Evolutionary conservation across 2,113 vertebrate species (phyloP), one percentile per base, ranked within the genome.

Genomic region (Dipodomys ordii): DNA sequence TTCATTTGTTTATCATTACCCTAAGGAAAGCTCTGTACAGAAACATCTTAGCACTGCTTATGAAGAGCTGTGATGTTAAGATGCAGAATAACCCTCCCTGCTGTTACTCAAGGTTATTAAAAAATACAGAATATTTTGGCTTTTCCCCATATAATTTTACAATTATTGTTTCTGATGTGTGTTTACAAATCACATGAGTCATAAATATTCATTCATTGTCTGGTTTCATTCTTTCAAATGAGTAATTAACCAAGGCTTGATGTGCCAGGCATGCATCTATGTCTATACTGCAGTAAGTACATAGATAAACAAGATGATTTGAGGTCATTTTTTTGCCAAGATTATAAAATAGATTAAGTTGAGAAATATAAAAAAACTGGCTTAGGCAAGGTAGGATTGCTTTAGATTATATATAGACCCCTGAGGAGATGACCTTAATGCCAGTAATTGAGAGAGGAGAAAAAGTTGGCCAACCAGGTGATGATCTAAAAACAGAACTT

Each of bases 141-240:
- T 92, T 83, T 27, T 20, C 28, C 25, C 13, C 15, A 81, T 71
- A 35, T 88, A 83, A 68, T 84, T 87, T 83, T 46, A 4, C 3
- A 49, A 3, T 91, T 73, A 27, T 28, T 80, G 27, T 87, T 93
- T 92, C 32, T 69, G 13, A 25, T 82, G 1, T 85, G 4, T 86
- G 44, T 94, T 94, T 83, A 92, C 53, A 93, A 87, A 65, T 83
- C 18, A 60, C 57, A 30, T 71, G 80, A 92, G n/a, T 92, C 20
- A 10, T 65, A 81, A 83, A 53, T 83, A 82, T 27, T 64, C 27
- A 49, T 78, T 88, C 28, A 62, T 90, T 87, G 9, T n/a, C 22
- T 79, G 10, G 65, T n/a, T 92, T 77, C 73, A 81, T 89, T 89
- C 64, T 87, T 73, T 76, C 69, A 90, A 30, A 9, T n/a, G 28